A percentile compares a stretch with the other conserved stretches of the same genome.
These are phyloP conservation scores for Drosophila serrata DNA, from an alignment of 1,140 invertebrate genomes.

Conservation along the genomic window DNA sequence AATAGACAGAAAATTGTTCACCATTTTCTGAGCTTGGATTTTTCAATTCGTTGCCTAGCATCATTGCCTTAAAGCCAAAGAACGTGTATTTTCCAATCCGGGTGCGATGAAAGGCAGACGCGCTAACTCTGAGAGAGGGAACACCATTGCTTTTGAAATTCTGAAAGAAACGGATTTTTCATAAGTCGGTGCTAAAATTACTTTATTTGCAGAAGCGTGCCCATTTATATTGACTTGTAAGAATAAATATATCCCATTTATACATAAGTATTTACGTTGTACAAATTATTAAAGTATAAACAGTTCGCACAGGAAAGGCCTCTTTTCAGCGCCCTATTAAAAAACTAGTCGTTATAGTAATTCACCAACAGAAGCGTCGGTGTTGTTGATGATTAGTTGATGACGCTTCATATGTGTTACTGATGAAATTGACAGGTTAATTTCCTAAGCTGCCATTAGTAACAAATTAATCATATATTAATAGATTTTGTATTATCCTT, in stretches of 20 bases:
- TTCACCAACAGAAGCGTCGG: too few relatives aligned
- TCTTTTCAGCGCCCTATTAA: too few relatives aligned
- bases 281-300: background rate
- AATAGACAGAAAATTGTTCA: slow-evolving; percentile 74
- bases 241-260: background rate
- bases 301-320: background rate
- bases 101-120: slow-evolving; percentile 26
- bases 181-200: background rate
- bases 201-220: background rate
- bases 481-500: too few relatives aligned
- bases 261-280: background rate
- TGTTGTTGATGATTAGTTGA: too few relatives aligned
- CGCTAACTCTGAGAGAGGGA: background rate
- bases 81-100: slow-evolving; percentile 37
- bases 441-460: too few relatives aligned
- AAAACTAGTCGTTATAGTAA: too few relatives aligned
- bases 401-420: too few relatives aligned
- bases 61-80: slow-evolving; percentile 50
- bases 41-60: slow-evolving; percentile 78
- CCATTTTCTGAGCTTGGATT: slow-evolving; percentile 74
- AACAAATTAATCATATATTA: too few relatives aligned
- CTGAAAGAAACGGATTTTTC: background rate
- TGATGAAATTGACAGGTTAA: too few relatives aligned
- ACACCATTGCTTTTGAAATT: slow-evolving; percentile 4
- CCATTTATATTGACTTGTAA: background rate